Evolutionary conservation across 2,888 invertebrate species (phyloP), one percentile per base, ranked within the genome.

Genomic region (Harpalus rufipes): DNA sequence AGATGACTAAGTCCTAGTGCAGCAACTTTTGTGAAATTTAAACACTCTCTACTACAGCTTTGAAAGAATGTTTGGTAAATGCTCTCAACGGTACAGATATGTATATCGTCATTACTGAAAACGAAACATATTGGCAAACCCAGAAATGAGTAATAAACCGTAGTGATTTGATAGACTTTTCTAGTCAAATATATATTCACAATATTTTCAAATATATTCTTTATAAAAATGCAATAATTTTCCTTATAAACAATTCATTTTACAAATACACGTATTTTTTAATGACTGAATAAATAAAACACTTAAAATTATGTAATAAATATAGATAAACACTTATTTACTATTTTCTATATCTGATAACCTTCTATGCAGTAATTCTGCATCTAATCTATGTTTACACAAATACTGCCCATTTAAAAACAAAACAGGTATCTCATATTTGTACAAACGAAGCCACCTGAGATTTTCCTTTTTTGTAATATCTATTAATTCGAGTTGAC

Each of bases 401-500:
- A 98, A 92, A 91, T 94, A 97, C 88, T 95, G 93, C 5, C 95
- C 96, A 91, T 97, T 95, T 7, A 97, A 92, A 91, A 97, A 97
- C 87, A 98, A 91, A 7, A 98, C 97, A 61, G 98, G 97, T 89
- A 98, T 97, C 89, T 98, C 97, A 89, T 95, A 93, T 86, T 95
- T 93, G 89, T 97, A 98, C 68, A 96, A 91, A 85, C 94, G 92
- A 85, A 95, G 91, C 93, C 95, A 97, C 81, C 93, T 92, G 51
- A 95, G 89, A 90, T 97, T 97, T 88, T 94, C 95, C 89, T 93
- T 93, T 12, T 92, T 92, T 14, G 94, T 94, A 76, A 98, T 97
- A 90, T 96, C 95, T 78, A 97, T 93, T 90, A 95, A 94, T 89
- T 95, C 91, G 86, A 97, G 92, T 51, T 92, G 89, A 89, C 96